These are phyloP conservation scores for Telenomus remus DNA, from an alignment of 1,140 invertebrate genomes.

Conservation along the genomic window DNA sequence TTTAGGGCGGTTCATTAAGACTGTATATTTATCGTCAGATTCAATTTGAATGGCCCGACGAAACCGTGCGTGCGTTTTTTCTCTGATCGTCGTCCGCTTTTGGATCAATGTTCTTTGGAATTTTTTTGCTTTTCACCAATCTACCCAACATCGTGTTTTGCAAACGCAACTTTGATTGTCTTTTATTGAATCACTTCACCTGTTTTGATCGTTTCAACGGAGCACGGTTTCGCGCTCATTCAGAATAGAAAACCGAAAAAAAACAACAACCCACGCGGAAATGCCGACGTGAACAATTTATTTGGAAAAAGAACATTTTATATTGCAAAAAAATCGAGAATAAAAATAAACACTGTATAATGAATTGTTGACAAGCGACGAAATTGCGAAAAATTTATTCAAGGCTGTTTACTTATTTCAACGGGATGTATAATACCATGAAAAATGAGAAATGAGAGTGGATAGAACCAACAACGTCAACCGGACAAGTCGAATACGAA, in stretches of 20 bases:
- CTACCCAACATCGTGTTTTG: neutral
- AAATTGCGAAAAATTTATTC: constrained; percentile 23
- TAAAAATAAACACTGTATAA: constrained; percentile 17
- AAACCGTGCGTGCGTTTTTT: constrained; percentile 3
- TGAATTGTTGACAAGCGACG: constrained; percentile 21
- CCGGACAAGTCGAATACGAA: neutral
- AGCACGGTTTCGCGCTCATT: constrained; percentile 10
- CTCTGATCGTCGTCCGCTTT: neutral
- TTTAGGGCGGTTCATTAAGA: constrained; percentile 68
- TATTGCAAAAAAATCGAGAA: constrained; percentile 41
- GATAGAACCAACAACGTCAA: no score
- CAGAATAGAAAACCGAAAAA: no score
- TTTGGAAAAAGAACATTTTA: constrained; percentile 48
- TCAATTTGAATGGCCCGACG: constrained; percentile 7
- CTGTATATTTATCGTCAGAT: constrained; percentile 63
- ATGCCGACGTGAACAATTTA: constrained; percentile 56
- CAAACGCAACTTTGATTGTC: neutral
- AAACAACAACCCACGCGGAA: no score
- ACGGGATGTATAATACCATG: constrained; percentile 14
- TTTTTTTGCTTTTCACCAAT: constrained; percentile 1
- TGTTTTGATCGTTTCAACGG: no score
- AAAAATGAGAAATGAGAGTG: no score
- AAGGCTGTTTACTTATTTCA: constrained; percentile 35
- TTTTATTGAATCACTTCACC: no score
- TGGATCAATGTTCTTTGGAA: neutral